Evolutionary conservation across 2,797 vertebrate species (phyloP), one percentile per base, ranked within the genome.

Genomic region (Garrulus glandarius): DNA sequence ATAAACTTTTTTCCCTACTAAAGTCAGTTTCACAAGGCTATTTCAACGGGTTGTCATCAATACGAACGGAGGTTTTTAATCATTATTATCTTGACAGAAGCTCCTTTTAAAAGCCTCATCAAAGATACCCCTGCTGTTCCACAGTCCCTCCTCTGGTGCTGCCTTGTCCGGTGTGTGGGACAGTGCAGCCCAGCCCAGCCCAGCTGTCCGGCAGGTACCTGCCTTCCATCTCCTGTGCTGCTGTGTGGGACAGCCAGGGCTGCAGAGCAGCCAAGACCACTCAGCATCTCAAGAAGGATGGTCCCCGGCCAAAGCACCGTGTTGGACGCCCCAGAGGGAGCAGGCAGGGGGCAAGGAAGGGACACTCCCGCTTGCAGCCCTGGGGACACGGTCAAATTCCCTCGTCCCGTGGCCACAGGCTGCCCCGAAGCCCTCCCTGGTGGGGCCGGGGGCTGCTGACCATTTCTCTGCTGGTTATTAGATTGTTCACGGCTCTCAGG

Each of bases 401-500:
- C 64, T 36, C 0, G 2, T 67, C 44, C 76, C 1, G 5, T 9
- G 65, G 83, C 93, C 91, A 46, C 47, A 2, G n/a, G 89, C 60
- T 86, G 93, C 72, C 94, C 83, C 1, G 6, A 57, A 69, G 71
- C 49, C 63, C 46, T 72, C 56, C 47, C 68, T 19, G 29, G 81
- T 41, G 60, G 89, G 93, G 74, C 90, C 57, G 47, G 44, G 94
- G 91, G 94, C 91, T 41, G 72, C 97, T 86, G 98, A 97, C 98
- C 97, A 97, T 96, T 97, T 97, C 95, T 97, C 96, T 94, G 97
- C 96, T 97, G 97, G 97, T 98, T 97, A 98, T 98, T 98, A 97
- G 98, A 98, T 98, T 98, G 98, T 98, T 98, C 98, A 98, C 96
- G 98, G 98, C 98, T 98, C 98, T 98, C 98, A 98, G 98, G 96